These are phyloP conservation scores for Crambe crambe DNA, from an alignment of 37 sponge, comb jelly and placozoan genomes.

Conservation along the genomic window DNA sequence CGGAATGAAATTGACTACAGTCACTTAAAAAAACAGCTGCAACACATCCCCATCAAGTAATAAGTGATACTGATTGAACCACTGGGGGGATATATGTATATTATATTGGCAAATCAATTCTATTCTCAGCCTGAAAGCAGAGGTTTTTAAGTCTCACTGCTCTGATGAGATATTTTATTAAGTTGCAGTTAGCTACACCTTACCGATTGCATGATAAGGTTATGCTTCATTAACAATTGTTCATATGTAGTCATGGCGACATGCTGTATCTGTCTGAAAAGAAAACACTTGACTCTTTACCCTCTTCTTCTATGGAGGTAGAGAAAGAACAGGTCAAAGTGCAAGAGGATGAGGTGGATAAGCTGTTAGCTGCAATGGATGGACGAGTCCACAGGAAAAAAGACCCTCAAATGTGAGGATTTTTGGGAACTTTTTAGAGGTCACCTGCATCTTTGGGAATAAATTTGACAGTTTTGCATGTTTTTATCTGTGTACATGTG, in stretches of 20 bases:
- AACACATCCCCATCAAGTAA: slow-evolving; percentile 55
- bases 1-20: slow-evolving; percentile 20
- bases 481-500: background rate
- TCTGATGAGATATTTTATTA: no score
- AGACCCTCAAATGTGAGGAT: slow-evolving; percentile 85
- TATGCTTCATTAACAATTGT: no score
- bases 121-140: no score
- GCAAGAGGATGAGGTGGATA: slow-evolving; percentile 88
- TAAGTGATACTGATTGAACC: background rate
- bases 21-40: slow-evolving; percentile 27
- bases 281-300: background rate
- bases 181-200: no score
- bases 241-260: slow-evolving; percentile 72
- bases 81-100: background rate
- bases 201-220: no score
- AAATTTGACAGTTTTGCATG: no score
- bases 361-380: slow-evolving; percentile 49
- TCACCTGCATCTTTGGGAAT: background rate
- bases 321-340: slow-evolving; percentile 12
- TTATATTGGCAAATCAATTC: background rate
- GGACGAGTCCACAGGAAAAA: slow-evolving; percentile 73
- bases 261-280: slow-evolving; percentile 59
- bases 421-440: background rate
- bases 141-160: no score
- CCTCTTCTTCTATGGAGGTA: background rate